Evolutionary conservation across 1,140 invertebrate species (phyloP).

Genomic region (Bombus haemorrhoidalis): DNA sequence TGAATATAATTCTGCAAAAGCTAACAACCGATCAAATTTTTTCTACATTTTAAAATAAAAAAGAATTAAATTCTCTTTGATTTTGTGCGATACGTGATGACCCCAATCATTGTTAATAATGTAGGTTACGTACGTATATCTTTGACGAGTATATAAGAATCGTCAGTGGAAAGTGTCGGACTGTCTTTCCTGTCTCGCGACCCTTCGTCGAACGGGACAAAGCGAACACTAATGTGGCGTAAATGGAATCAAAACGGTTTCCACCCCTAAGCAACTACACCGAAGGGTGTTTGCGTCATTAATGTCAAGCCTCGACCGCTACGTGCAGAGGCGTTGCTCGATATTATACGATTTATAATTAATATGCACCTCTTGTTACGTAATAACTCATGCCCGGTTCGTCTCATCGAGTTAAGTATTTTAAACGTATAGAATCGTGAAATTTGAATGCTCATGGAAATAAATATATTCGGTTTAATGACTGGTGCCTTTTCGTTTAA

Average conservation of each 20-base stretch:
- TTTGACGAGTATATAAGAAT: background rate
- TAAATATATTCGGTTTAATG: background rate
- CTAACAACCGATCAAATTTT: too few relatives aligned
- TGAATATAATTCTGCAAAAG: too few relatives aligned
- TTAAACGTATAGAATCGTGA: background rate
- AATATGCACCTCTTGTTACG: slow-evolving; percentile 22
- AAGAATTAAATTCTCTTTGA: too few relatives aligned
- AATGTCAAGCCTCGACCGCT: slow-evolving; percentile 35
- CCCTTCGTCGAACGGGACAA: slow-evolving; percentile 7
- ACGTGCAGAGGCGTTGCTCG: slow-evolving; percentile 24
- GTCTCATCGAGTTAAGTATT: background rate
- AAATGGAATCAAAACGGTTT: slow-evolving; percentile 47
- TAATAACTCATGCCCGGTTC: slow-evolving; percentile 16
- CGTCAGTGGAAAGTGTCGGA: background rate
- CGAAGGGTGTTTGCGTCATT: slow-evolving; percentile 48
- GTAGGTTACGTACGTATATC: too few relatives aligned
- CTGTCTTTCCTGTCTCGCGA: background rate
- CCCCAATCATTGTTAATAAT: too few relatives aligned
- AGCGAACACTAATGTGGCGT: slow-evolving; percentile 31
- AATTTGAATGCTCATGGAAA: slow-evolving; percentile 5
- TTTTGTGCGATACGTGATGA: too few relatives aligned
- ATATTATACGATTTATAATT: slow-evolving; percentile 48
- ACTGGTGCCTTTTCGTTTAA: background rate
- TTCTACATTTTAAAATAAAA: too few relatives aligned
- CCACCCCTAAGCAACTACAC: slow-evolving; percentile 23